A percentile compares a stretch with the other conserved stretches of the same genome.
These are phyloP conservation scores for Pampus argenteus DNA, from an alignment of 2,797 vertebrate species.

Conservation along the genomic window DNA sequence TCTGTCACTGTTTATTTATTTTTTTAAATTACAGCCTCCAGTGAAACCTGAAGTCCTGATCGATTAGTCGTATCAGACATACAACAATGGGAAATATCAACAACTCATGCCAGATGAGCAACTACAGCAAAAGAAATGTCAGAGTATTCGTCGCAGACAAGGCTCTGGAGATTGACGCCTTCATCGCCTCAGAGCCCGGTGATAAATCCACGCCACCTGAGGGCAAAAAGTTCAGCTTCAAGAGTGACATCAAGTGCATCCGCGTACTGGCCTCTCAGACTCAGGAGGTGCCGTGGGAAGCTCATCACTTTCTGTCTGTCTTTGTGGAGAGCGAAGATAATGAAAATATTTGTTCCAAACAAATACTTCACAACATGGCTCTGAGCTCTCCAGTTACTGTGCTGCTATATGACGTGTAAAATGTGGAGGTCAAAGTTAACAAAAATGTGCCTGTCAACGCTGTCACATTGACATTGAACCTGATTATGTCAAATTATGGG, in stretches of 20 bases:
- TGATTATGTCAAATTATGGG: not conserved
- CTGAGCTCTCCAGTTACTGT: slow-evolving; percentile 32
- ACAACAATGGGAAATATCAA: slow-evolving; percentile 68
- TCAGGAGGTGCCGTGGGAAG: slow-evolving; percentile 51
- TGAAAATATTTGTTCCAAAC: slow-evolving; percentile 65
- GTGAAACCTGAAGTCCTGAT: slow-evolving; percentile 1
- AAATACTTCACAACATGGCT: slow-evolving; percentile 66
- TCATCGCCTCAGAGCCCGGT: slow-evolving; percentile 33
- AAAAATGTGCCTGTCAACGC: no score
- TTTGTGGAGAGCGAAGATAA: slow-evolving; percentile 76
- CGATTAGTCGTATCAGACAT: not conserved
- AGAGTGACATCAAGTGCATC: slow-evolving; percentile 32
- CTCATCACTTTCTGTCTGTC: slow-evolving; percentile 58
- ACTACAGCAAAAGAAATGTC: slow-evolving; percentile 74
- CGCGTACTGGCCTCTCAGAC: slow-evolving; percentile 67
- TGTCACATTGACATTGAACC: not conserved
- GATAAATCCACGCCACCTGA: not conserved
- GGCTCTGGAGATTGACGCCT: slow-evolving; percentile 60
- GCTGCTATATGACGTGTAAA: slow-evolving; percentile 73
- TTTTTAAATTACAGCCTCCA: slow-evolving; percentile 5
- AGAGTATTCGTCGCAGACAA: slow-evolving; percentile 60
- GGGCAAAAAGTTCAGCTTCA: slow-evolving; percentile 68
- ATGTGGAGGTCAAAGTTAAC: not conserved
- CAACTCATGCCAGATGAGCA: slow-evolving; percentile 57
- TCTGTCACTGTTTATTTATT: not conserved